Evolutionary conservation across 2,888 invertebrate species (phyloP), one percentile per base, ranked within the genome.

Genomic region (Agrotis clavis): DNA sequence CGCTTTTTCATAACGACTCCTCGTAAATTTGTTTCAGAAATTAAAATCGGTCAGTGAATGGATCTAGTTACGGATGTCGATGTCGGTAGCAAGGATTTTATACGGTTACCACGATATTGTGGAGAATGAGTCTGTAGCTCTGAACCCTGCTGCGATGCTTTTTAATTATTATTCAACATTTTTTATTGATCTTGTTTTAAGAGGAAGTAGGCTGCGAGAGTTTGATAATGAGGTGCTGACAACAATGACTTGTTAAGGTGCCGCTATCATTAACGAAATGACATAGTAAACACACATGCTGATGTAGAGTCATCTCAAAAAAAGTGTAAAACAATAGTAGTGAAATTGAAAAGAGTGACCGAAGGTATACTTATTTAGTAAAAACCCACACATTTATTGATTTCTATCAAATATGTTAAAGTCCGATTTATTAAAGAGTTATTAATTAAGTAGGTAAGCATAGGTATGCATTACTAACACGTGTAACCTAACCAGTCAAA

Each of bases 1-100:
- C 91, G 89, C 90, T 91, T 92, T 92, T 91, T 92, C 91, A 92
- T 92, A 92, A 92, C 91, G 89, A 90, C 76, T 88, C 83, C 89
- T 91, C 88, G 90, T 90, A 89, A 90, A 91, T 89, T 90, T 89
- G 90, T 92, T 91, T 91, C 88, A 87, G 85, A 89, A 86, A 90
- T 90, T 88, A 89, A 90, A 90, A 87, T 84, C 72, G 89, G 80
- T 77, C 76, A 82, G 68, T 88, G 86, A 89, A 89, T 89, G 82
- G 79, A 86, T 84, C 90, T 88, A 84, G 89, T 90, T 90, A 90
- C 87, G 87, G 87, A 85, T 86, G 86, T 85, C 86, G 87, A 85
- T 86, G 86, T 85, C 86, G 86, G 83, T 82, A 79, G 78, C 72
- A 56, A 65, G 70, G 81, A 86, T 89, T 87, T 84, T 84, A 74